phyloP scores from a whole-genome alignment of 2,888 invertebrate species.

The Shargacucullia verbasci region DNA sequence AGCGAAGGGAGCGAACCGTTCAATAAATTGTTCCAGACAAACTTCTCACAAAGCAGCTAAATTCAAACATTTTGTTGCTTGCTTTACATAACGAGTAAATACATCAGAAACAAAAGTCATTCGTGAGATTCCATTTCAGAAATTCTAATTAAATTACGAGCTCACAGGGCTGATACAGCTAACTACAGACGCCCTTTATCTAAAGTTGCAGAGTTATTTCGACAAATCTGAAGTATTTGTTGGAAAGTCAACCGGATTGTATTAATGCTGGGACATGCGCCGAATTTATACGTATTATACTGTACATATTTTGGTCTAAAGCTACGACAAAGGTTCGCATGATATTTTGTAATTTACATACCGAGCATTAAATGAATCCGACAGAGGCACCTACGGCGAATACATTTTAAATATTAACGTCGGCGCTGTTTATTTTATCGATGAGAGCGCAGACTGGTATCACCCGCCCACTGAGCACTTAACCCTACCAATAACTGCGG shows the following conservation, averaged over 20 bases:
- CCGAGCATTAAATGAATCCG: slow-evolving; percentile 24
- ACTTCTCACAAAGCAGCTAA: slow-evolving; percentile 61
- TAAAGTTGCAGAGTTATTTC: slow-evolving; percentile 78
- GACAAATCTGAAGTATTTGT: slow-evolving; percentile 79
- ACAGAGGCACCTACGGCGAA: slow-evolving; percentile 6
- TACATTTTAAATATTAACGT: slow-evolving; percentile 16
- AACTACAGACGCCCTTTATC: slow-evolving; percentile 76
- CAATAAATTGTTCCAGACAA: slow-evolving; percentile 64
- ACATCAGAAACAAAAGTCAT: slow-evolving; percentile 75
- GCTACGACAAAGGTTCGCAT: slow-evolving; percentile 44
- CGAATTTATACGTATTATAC: slow-evolving; percentile 64
- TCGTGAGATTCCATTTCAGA: slow-evolving; percentile 77
- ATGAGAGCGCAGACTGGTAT: slow-evolving; percentile 5
- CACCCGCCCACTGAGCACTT: slow-evolving; percentile 14
- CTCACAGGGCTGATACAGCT: slow-evolving; percentile 69
- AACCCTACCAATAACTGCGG: slow-evolving; percentile 40
- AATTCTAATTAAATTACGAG: slow-evolving; percentile 82
- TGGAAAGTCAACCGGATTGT: slow-evolving; percentile 70
- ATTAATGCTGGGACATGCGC: slow-evolving; percentile 65
- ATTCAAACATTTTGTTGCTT: slow-evolving; percentile 61
- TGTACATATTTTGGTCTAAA: slow-evolving; percentile 62
- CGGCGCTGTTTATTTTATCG: slow-evolving; percentile 23
- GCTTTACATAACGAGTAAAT: slow-evolving; percentile 70
- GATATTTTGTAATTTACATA: slow-evolving; percentile 48
- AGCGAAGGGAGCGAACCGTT: slow-evolving; percentile 51